These are phyloP conservation scores for Agrochola lychnidis DNA, from an alignment of 2,888 invertebrate species.

Conservation along the genomic window DNA sequence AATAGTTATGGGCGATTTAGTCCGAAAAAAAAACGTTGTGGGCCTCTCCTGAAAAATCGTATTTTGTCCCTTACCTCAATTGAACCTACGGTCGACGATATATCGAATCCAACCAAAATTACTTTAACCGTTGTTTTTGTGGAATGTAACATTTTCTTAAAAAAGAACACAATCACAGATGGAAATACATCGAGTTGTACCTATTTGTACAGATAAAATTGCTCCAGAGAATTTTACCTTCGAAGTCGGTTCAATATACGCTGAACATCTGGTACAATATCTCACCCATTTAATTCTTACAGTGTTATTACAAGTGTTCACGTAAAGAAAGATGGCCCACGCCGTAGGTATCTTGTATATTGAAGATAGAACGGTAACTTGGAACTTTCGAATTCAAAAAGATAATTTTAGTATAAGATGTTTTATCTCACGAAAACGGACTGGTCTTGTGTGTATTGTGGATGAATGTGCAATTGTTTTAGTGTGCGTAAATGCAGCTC, in stretches of 20 bases:
- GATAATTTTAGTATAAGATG: slow-evolving; percentile 1
- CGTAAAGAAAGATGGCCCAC: slow-evolving; percentile 30
- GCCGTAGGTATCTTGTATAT: slow-evolving; percentile 19
- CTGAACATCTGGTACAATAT: slow-evolving; percentile 47
- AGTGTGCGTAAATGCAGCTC: not conserved
- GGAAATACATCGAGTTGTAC: slow-evolving; percentile 22
- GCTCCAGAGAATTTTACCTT: slow-evolving; percentile 20
- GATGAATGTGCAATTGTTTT: not conserved
- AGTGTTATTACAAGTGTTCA: slow-evolving; percentile 35
- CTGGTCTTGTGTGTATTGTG: not conserved
- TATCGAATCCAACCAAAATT: not conserved
- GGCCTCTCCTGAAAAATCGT: no score
- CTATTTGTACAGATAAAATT: slow-evolving; percentile 22
- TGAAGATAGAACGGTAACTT: slow-evolving; percentile 12
- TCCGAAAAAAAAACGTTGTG: no score
- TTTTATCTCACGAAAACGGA: not conserved
- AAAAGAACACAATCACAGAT: slow-evolving; percentile 2
- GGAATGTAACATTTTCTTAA: not conserved
- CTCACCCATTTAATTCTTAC: slow-evolving; percentile 43
- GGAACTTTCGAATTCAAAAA: not conserved
- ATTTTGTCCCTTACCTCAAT: no score
- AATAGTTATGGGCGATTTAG: no score
- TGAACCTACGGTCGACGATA: no score
- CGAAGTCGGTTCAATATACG: slow-evolving; percentile 24
- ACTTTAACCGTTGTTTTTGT: not conserved